Percentiles rank a stretch among this genome's conserved stretches.
phyloP scores from a whole-genome alignment of 2,113 vertebrate species.

The Rutilus rutilus region DNA sequence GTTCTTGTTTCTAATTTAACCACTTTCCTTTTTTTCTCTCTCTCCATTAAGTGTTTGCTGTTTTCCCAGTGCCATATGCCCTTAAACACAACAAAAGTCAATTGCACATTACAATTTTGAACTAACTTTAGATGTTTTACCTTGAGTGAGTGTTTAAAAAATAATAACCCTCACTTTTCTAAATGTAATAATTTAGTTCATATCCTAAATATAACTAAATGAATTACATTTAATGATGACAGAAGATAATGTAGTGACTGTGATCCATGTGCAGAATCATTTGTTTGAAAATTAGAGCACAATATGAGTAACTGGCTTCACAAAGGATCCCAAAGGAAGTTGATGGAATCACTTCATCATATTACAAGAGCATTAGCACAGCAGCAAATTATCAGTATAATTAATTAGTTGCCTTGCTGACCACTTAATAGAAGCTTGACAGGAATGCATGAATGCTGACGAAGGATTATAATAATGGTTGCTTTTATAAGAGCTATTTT shows the following conservation, averaged over 20 bases:
- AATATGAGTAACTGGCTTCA: conserved; percentile 5
- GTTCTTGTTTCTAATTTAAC: background rate
- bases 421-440: conserved; percentile 27
- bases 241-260: background rate
- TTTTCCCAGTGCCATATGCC: background rate
- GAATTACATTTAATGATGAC: background rate
- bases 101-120: background rate
- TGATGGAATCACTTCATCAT: conserved; percentile 15
- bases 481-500: background rate
- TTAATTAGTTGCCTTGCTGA: conserved; percentile 29
- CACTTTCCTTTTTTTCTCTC: background rate
- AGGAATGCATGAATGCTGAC: conserved; percentile 6
- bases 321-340: conserved; percentile 18
- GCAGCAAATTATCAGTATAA: conserved; percentile 43
- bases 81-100: background rate
- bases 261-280: background rate
- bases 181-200: background rate
- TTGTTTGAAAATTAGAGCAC: background rate
- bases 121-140: background rate
- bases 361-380: conserved; percentile 4
- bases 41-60: background rate
- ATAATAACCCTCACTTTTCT: background rate
- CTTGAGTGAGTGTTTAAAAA: background rate
- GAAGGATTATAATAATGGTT: background rate
- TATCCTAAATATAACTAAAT: background rate